Evolutionary conservation across 2,888 invertebrate genomes (phyloP), one percentile per base, ranked within the genome.

Genomic region (Nemotelus pantherinus): DNA sequence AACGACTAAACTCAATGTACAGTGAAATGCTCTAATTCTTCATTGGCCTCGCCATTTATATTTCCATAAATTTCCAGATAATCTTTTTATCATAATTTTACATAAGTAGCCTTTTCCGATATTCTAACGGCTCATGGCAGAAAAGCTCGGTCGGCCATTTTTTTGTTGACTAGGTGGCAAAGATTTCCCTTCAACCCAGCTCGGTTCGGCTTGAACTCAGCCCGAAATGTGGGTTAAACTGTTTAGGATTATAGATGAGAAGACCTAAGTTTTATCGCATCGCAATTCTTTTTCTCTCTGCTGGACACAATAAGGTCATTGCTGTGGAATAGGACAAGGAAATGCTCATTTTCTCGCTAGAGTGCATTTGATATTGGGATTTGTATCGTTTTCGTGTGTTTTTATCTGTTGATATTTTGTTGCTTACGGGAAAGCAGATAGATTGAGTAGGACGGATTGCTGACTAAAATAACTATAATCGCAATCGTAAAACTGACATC

Each of bases 81-180:
- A 77, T 77, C 77, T 77, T 70, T 77, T 77, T 70, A 77, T 77
- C 77, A 77, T 77, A 77, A 77, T 77, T 77, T 77, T 77, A 63
- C 77, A 77, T 75, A 77, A 72, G 72, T 58, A 58, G 72, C 72
- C 58, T 45, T 58, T 58, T 60, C 39, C 60, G 71, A 25, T 60
- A 47, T 47, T 72, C 60, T 7, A 45, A 45, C 45, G n/a, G 53
- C 7, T 25, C 47, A 44, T 58, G 64, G 7, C 43, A 43, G 6
- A 41, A 3, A 44, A 39, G 3, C 4, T 6, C 1, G 9, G 48
- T 9, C 3, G 41, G 41, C 53, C 68, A 68, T 72, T 72, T 47
- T 60, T 60, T 45, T 39, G 53, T 41, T 45, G 10, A 25, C 25
- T 25, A 25, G 25, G 25, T 25, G 25, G 25, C 25, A 25, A 25